Evolutionary conservation across 2,113 vertebrate genomes (phyloP).

Genomic region (Scomber japonicus): DNA sequence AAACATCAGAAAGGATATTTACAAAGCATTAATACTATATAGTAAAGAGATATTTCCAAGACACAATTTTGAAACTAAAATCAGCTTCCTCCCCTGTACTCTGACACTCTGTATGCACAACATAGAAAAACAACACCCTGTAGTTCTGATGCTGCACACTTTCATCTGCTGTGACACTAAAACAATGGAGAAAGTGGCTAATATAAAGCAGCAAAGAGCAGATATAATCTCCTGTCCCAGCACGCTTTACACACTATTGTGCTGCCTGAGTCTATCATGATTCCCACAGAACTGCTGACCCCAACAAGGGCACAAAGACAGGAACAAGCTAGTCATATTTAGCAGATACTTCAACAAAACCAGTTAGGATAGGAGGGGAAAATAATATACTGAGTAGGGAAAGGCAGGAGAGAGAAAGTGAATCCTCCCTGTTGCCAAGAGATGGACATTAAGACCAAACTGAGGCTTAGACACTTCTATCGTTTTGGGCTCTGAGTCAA

Average conservation of each 20-base stretch:
- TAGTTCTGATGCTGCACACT: conserved; percentile 3
- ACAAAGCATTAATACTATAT: not conserved
- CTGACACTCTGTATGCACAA: not conserved
- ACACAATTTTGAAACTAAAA: conserved; percentile 4
- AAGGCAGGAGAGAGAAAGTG: not conserved
- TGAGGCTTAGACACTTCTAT: not conserved
- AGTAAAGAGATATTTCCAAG: conserved; percentile 14
- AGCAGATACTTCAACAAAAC: conserved; percentile 43
- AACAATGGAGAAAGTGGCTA: conserved; percentile 31
- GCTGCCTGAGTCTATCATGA: conserved; percentile 28
- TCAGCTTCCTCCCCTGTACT: not conserved
- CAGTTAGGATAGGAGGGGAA: conserved; percentile 42
- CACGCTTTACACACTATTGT: conserved; percentile 44
- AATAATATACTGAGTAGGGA: not conserved
- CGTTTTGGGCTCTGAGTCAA: not conserved
- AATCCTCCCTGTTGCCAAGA: conserved; percentile 39
- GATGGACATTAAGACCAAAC: conserved; percentile 8
- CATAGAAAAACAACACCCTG: conserved; percentile 23
- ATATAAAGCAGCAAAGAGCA: conserved; percentile 30
- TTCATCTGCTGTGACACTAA: conserved; percentile 17
- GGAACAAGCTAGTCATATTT: conserved; percentile 17
- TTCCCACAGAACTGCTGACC: conserved; percentile 46
- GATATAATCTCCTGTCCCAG: conserved; percentile 46
- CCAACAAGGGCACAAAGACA: conserved; percentile 25
- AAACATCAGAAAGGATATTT: not conserved